phyloP scores from a whole-genome alignment of 2,113 vertebrate genomes.

The Microtus oregoni region DNA sequence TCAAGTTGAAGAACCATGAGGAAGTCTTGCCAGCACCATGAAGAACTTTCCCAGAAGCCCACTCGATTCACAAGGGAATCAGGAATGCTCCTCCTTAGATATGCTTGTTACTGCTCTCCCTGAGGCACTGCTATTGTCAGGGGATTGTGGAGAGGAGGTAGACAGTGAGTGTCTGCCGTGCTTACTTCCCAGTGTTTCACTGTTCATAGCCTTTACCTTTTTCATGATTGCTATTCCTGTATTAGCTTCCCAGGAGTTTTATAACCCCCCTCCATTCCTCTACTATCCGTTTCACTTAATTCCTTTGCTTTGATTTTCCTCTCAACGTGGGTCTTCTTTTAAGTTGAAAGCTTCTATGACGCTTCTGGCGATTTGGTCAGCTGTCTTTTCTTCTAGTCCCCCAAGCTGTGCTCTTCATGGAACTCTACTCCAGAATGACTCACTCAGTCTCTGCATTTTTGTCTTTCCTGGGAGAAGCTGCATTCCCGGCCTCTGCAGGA shows the following conservation, averaged over 20 bases:
- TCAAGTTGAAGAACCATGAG: background rate
- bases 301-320: background rate
- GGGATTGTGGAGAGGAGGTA: background rate
- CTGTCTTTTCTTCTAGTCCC: background rate
- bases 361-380: background rate
- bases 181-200: background rate
- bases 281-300: background rate
- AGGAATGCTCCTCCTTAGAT: background rate
- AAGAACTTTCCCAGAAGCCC: conserved; percentile 41
- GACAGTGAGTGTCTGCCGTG: background rate
- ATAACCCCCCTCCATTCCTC: background rate
- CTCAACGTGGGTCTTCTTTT: conserved; percentile 36
- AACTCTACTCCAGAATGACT: background rate
- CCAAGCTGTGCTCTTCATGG: background rate
- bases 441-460: background rate
- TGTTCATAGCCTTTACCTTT: background rate
- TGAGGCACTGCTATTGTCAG: background rate
- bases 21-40: background rate
- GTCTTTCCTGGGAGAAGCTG: background rate
- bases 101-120: background rate
- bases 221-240: background rate
- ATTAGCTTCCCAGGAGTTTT: background rate
- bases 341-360: conserved; percentile 24
- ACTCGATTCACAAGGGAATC: background rate
- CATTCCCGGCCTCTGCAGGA: background rate